These are phyloP conservation scores for Leptodactylus fallax DNA, from an alignment of 2,797 vertebrate genomes.

Conservation along the genomic window DNA sequence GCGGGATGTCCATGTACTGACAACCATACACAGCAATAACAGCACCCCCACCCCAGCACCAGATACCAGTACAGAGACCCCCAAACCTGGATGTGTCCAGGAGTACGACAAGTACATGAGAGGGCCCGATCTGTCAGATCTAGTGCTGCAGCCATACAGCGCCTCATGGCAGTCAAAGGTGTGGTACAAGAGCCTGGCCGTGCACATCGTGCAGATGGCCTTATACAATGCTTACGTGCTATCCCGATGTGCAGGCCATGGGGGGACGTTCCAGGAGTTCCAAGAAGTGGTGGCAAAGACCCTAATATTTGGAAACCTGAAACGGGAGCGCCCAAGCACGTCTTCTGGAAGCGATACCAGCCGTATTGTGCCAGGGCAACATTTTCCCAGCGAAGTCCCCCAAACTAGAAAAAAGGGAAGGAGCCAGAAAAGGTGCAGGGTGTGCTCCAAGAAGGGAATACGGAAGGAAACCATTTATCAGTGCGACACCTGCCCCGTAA, in stretches of 20 bases:
- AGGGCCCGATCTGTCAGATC: background rate
- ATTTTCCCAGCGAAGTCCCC: background rate
- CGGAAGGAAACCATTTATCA: background rate
- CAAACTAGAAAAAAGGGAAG: background rate
- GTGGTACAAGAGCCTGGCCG: background rate
- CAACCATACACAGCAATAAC: background rate
- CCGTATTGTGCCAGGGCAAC: background rate
- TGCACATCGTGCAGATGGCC: background rate
- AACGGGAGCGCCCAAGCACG: background rate
- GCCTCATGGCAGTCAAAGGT: background rate
- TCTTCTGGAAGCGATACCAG: background rate
- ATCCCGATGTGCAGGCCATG: background rate
- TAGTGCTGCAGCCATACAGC: background rate
- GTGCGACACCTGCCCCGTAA: constrained; percentile 11
- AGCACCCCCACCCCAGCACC: background rate
- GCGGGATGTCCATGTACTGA: background rate
- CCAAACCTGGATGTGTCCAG: background rate
- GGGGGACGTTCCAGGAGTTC: background rate
- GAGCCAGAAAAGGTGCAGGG: constrained; percentile 14
- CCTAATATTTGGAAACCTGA: background rate
- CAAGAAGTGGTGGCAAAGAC: background rate
- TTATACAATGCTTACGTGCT: background rate
- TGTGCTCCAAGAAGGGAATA: background rate
- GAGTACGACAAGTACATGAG: background rate
- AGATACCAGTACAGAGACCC: background rate